Percentiles rank a stretch among this genome's conserved stretches.
phyloP scores from a whole-genome alignment of 2,797 vertebrate species.

The Prionace glauca region DNA sequence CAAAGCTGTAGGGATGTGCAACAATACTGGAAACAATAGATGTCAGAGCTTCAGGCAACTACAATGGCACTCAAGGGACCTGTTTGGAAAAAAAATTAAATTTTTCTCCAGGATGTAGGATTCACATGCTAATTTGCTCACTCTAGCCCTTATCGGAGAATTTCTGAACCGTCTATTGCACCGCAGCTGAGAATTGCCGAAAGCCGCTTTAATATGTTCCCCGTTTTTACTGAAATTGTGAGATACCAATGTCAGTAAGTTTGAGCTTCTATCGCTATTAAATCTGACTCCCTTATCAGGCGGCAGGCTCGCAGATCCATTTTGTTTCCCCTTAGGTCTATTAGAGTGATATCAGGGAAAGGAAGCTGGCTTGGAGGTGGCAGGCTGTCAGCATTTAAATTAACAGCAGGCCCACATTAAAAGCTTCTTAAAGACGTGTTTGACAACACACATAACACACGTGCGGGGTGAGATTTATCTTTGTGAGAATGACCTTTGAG shows the following conservation, averaged over 20 bases:
- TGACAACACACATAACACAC: neutral
- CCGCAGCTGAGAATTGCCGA: neutral
- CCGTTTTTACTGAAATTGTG: neutral
- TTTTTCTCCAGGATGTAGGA: neutral
- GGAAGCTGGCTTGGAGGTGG: neutral
- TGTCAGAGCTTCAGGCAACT: constrained; percentile 15
- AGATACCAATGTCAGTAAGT: neutral
- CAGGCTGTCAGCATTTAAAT: neutral
- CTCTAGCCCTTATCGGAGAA: neutral
- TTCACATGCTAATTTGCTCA: constrained; percentile 14
- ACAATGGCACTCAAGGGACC: neutral
- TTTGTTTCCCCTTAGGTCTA: neutral
- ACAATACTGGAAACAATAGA: neutral
- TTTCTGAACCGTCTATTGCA: neutral
- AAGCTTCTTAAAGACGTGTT: neutral
- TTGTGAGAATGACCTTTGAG: neutral
- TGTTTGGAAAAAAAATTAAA: neutral
- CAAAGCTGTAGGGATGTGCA: neutral
- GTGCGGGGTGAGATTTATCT: neutral
- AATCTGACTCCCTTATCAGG: neutral
- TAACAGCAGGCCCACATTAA: neutral
- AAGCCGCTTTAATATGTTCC: neutral
- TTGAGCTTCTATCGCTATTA: neutral
- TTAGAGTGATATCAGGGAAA: neutral
- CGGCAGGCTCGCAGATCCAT: neutral